phyloP scores from a whole-genome alignment of 2,888 invertebrate species.

The Galeopsomyia nigrocyanea region DNA sequence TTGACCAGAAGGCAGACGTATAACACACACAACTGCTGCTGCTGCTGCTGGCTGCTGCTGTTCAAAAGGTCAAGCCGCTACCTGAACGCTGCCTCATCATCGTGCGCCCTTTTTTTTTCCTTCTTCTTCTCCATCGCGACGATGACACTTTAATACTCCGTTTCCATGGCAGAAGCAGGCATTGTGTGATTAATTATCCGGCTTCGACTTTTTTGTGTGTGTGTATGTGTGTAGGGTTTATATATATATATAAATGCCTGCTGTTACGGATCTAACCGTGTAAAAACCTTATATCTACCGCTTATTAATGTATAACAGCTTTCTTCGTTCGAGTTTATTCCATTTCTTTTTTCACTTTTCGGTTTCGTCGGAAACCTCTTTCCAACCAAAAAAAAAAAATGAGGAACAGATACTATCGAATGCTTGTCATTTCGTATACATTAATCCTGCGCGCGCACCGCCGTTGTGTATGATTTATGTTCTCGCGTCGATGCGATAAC shows the following conservation, averaged over 20 bases:
- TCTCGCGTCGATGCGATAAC: no score
- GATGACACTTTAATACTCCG: slow-evolving; percentile 53
- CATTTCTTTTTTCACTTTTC: no score
- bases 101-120: slow-evolving; percentile 37
- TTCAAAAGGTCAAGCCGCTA: slow-evolving; percentile 63
- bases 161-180: slow-evolving; percentile 47
- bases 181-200: slow-evolving; percentile 60
- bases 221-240: slow-evolving; percentile 15
- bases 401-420: no score
- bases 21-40: slow-evolving; percentile 1
- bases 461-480: no score
- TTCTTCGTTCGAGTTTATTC: no score
- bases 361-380: no score
- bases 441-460: no score
- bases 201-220: slow-evolving; percentile 38
- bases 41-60: slow-evolving; percentile 27
- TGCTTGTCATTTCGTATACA: no score
- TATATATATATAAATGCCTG: slow-evolving; percentile 10
- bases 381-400: no score
- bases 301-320: no score
- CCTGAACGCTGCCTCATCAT: slow-evolving; percentile 59
- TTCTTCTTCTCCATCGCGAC: slow-evolving; percentile 47
- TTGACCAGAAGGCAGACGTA: slow-evolving; percentile 42
- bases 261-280: slow-evolving; percentile 1
- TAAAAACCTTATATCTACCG: no score